A percentile compares a stretch with the other conserved stretches of the same genome.
These are phyloP conservation scores for Ibidorhyncha struthersii DNA, from an alignment of 2,113 vertebrate genomes.

Conservation along the genomic window DNA sequence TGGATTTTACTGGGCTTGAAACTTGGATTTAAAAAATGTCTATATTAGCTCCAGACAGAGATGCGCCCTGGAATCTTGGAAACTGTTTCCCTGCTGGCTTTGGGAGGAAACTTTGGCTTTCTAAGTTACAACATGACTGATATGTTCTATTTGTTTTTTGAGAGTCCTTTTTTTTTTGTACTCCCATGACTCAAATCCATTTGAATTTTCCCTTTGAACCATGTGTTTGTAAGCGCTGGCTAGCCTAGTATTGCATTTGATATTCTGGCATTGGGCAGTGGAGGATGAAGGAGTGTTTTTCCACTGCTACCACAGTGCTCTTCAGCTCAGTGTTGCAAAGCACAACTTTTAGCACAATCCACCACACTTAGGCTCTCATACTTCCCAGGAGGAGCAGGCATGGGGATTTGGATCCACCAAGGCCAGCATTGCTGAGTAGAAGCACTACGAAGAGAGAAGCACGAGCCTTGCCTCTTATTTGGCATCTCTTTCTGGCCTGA, in stretches of 20 bases:
- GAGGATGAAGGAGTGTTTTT: conserved; percentile 48
- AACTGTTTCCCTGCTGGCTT: conserved; percentile 69
- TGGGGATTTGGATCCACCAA: not conserved
- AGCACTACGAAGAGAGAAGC: not conserved
- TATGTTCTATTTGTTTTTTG: conserved; percentile 67
- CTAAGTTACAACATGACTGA: conserved; percentile 66
- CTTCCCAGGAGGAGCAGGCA: not conserved
- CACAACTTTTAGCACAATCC: not conserved
- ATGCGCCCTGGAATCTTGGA: conserved; percentile 71
- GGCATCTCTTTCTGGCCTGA: not conserved
- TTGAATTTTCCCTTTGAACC: conserved; percentile 51
- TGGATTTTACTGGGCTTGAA: conserved; percentile 42
- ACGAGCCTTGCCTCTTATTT: not conserved
- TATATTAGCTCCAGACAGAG: conserved; percentile 62
- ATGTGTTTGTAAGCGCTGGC: conserved; percentile 18
- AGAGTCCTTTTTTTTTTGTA: conserved; percentile 19
- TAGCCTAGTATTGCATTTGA: conserved; percentile 1
- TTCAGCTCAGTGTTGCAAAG: conserved; percentile 12
- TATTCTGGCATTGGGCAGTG: conserved; percentile 13
- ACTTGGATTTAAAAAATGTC: conserved; percentile 52
- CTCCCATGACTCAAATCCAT: conserved; percentile 66
- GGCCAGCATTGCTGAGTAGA: not conserved
- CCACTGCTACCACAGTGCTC: not conserved
- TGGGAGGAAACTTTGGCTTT: conserved; percentile 65
- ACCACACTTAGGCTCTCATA: not conserved